Base-by-base conservation (phyloP, 2,888 invertebrate genomes). In the Rhyacophila evoluta region DNA sequence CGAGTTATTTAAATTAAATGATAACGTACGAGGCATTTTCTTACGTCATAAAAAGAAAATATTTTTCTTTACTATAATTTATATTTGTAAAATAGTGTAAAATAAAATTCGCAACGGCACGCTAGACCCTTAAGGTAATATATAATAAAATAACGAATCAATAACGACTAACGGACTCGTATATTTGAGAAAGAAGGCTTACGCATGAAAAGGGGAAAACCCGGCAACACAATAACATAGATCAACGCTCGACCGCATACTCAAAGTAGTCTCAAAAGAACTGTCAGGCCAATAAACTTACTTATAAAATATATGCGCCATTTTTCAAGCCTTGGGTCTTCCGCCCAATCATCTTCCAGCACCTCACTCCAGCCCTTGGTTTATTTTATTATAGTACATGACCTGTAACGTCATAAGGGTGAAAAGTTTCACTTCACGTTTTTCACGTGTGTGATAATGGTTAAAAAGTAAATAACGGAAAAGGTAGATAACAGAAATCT, bases 231-330 rank as follows among this genome's bases (percentile, higher is more conserved):
- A 55, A 55, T 55, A 55, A 55, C 55, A 55, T 55, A 55, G 55
- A 55, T 55, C 55, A 55, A 25, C 19, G 10, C 55, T 19, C 19
- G 19, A 55, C 55, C 55, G 19, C 55, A 55, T 19, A 19, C 55
- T 19, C 29, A 55, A 55, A 55, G 55, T 15, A 55, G 19, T 19
- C 55, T 55, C 25, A 55, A 55, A 55, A 8, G 55, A 55, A 8
- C 55, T 25, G 55, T 25, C 55, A 55, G 19, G 55, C 55, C 55
- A 55, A 55, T 55, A 55, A 55, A 55, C 55, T 55, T 55, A 19
- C 55, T 55, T 55, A 55, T 55, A 55, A 55, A 19, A 55, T 55
- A 55, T 55, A 19, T 55, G 15, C 15, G 55, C 55, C 55, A 55
- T 55, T 55, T 55, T 55, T 55, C 55, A 55, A 55, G 55, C 55